phyloP scores from a whole-genome alignment of 2,888 invertebrate genomes.

The Alcis repandata region DNA sequence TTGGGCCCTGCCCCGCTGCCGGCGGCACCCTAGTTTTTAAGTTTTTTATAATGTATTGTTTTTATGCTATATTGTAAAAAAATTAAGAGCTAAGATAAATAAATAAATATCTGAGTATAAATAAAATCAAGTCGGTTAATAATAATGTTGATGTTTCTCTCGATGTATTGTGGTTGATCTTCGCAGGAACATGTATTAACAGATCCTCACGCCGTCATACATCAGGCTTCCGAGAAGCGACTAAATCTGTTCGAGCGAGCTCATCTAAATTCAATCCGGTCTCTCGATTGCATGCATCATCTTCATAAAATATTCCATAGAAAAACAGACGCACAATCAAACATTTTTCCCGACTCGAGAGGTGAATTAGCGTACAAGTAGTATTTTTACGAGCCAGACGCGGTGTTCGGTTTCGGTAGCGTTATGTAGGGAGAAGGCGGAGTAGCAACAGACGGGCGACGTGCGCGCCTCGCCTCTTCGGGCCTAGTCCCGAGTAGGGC shows the following conservation, averaged over 20 bases:
- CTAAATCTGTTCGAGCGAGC: neutral
- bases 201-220: neutral
- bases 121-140: too few species aligned
- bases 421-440: neutral
- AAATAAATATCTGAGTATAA: too few species aligned
- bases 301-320: neutral
- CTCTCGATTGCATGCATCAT: neutral
- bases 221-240: neutral
- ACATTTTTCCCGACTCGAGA: conserved; percentile 13
- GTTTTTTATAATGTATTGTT: too few species aligned
- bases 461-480: neutral
- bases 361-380: conserved; percentile 6
- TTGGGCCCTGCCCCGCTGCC: too few species aligned
- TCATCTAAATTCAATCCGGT: neutral
- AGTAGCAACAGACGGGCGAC: neutral
- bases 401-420: neutral
- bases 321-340: conserved; percentile 12
- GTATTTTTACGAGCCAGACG: conserved; percentile 12
- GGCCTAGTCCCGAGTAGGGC: neutral
- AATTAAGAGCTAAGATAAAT: too few species aligned
- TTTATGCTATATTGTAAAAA: too few species aligned
- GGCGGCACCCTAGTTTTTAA: too few species aligned
- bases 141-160: too few species aligned
- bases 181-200: too few species aligned
- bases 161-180: too few species aligned